phyloP scores from a whole-genome alignment of 1,140 invertebrate genomes.

The Drosophila bocki region DNA sequence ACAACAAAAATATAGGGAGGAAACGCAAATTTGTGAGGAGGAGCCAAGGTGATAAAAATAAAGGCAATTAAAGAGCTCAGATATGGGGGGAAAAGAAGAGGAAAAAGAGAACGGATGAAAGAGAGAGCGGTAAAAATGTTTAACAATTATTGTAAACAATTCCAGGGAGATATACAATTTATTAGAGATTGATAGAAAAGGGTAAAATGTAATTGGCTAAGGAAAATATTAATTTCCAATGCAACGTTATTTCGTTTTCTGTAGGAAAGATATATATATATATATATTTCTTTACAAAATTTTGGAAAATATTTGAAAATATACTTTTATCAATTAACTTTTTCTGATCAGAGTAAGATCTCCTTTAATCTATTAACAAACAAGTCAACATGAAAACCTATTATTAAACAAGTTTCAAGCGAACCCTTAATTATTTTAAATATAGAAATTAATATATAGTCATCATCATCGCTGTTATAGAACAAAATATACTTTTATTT shows the following conservation, averaged over 20 bases:
- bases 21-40: slow-evolving; percentile 41
- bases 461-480: not conserved
- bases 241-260: not conserved
- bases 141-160: slow-evolving; percentile 6
- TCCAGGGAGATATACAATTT: not conserved
- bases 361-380: no score
- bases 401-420: not conserved
- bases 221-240: not conserved
- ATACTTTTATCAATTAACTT: no score
- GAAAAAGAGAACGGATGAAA: not conserved
- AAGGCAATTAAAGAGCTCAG: slow-evolving; percentile 38
- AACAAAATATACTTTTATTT: slow-evolving; percentile 40
- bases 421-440: not conserved
- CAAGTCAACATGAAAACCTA: no score
- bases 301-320: not conserved
- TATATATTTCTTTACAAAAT: not conserved
- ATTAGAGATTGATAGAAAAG: not conserved
- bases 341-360: not conserved
- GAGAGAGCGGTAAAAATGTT: slow-evolving; percentile 4
- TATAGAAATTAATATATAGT: not conserved
- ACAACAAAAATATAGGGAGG: slow-evolving; percentile 5
- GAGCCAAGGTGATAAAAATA: slow-evolving; percentile 46
- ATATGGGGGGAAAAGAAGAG: not conserved
- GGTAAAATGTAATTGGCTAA: not conserved
- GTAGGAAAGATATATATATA: not conserved